Evolutionary conservation across 2,797 vertebrate species (phyloP).

Genomic region (Hydrophis major): DNA sequence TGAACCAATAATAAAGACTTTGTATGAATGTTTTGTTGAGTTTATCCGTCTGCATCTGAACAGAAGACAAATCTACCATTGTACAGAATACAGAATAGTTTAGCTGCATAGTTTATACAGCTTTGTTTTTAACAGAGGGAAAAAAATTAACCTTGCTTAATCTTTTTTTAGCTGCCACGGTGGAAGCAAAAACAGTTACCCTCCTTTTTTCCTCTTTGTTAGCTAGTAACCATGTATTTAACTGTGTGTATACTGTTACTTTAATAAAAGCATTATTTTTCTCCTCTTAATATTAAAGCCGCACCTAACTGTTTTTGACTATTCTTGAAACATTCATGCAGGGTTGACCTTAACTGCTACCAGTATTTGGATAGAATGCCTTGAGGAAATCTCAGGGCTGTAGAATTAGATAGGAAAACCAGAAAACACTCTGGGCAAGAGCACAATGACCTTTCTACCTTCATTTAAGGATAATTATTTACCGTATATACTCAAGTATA

Average conservation of each 20-base stretch:
- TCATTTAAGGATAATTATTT: background rate
- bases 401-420: background rate
- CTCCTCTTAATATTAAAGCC: background rate
- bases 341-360: background rate
- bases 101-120: too few relatives aligned
- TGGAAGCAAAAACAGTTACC: background rate
- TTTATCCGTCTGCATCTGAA: too few relatives aligned
- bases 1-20: too few relatives aligned
- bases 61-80: too few relatives aligned
- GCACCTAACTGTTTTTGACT: background rate
- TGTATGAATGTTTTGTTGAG: too few relatives aligned
- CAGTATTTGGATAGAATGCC: background rate
- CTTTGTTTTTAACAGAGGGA: background rate
- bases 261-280: background rate
- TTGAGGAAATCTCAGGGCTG: background rate
- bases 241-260: background rate
- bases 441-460: background rate
- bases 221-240: background rate
- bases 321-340: background rate
- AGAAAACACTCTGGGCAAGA: background rate
- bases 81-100: too few relatives aligned
- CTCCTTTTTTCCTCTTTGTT: background rate
- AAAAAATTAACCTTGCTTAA: background rate
- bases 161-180: background rate
- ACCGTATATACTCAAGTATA: too few relatives aligned